These are phyloP conservation scores for Geotrupes spiniger DNA, from an alignment of 2,888 invertebrate species.

Conservation along the genomic window DNA sequence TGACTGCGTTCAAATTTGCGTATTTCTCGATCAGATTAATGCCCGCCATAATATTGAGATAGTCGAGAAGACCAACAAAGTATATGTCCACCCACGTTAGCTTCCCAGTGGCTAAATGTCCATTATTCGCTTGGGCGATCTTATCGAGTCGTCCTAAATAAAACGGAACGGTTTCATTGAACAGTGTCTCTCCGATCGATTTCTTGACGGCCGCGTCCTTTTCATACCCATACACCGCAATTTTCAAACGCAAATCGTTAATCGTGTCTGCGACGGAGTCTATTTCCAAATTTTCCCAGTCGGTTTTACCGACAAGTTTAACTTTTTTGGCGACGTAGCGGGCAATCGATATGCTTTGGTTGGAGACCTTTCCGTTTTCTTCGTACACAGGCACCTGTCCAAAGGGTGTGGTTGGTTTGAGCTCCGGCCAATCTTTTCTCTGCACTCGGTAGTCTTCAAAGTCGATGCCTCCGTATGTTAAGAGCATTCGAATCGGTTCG, in stretches of 20 bases:
- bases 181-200: slow-evolving; percentile 49
- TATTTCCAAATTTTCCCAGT: slow-evolving; percentile 61
- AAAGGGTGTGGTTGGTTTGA: slow-evolving; percentile 56
- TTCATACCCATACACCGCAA: slow-evolving; percentile 56
- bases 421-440: slow-evolving; percentile 36
- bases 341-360: slow-evolving; percentile 59
- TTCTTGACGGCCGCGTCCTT: slow-evolving; percentile 53
- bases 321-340: slow-evolving; percentile 63
- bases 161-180: slow-evolving; percentile 55
- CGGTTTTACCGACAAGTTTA: slow-evolving; percentile 55
- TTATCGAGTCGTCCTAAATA: slow-evolving; percentile 57
- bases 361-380: slow-evolving; percentile 59
- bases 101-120: slow-evolving; percentile 55
- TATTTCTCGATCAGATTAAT: slow-evolving; percentile 58
- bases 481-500: slow-evolving; percentile 61
- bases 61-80: slow-evolving; percentile 59
- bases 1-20: slow-evolving; percentile 56
- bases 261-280: slow-evolving; percentile 62
- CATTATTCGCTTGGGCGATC: slow-evolving; percentile 58
- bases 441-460: slow-evolving; percentile 61
- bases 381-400: slow-evolving; percentile 63
- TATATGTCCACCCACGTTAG: slow-evolving; percentile 65
- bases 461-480: slow-evolving; percentile 59
- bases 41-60: slow-evolving; percentile 57
- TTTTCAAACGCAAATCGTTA: slow-evolving; percentile 58